Conservation (phyloP, 2,888 invertebrate species). For the Cephalotes varians region DNA sequence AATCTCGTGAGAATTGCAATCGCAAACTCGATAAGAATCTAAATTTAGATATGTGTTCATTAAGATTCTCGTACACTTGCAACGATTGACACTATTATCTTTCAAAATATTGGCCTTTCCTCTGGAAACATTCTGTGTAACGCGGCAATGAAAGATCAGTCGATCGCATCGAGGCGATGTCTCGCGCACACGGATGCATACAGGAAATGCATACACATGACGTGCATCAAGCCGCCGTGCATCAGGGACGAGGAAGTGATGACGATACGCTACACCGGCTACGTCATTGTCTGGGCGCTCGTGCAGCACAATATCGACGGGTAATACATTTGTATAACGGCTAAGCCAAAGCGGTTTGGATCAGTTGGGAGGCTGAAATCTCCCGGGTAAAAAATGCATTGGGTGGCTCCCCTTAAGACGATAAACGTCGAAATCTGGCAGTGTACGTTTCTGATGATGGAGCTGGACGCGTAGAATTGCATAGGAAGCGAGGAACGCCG, state of each 20-base stretch:
- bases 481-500: slow-evolving; percentile 60
- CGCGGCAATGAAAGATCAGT: slow-evolving; percentile 21
- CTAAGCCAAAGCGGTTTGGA: slow-evolving; percentile 33
- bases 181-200: slow-evolving; percentile 31
- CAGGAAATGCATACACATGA: slow-evolving; percentile 27
- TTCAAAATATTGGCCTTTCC: slow-evolving; percentile 26
- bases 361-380: slow-evolving; percentile 21
- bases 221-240: slow-evolving; percentile 38
- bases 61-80: background rate
- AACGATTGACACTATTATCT: slow-evolving; percentile 1
- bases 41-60: background rate
- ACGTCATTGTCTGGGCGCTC: slow-evolving; percentile 75
- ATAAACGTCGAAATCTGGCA: slow-evolving; percentile 63
- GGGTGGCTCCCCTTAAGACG: slow-evolving; percentile 52
- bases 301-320: slow-evolving; percentile 79
- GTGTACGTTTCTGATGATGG: slow-evolving; percentile 63
- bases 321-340: slow-evolving; percentile 76
- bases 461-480: slow-evolving; percentile 59
- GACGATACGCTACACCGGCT: slow-evolving; percentile 47
- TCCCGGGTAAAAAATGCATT: slow-evolving; percentile 37
- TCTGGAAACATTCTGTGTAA: slow-evolving; percentile 17
- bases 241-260: slow-evolving; percentile 48
- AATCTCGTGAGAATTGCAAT: background rate
- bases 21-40: background rate
- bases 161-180: slow-evolving; percentile 34